phyloP scores from a whole-genome alignment of 2,113 vertebrate species.

The Mus pahari region DNA sequence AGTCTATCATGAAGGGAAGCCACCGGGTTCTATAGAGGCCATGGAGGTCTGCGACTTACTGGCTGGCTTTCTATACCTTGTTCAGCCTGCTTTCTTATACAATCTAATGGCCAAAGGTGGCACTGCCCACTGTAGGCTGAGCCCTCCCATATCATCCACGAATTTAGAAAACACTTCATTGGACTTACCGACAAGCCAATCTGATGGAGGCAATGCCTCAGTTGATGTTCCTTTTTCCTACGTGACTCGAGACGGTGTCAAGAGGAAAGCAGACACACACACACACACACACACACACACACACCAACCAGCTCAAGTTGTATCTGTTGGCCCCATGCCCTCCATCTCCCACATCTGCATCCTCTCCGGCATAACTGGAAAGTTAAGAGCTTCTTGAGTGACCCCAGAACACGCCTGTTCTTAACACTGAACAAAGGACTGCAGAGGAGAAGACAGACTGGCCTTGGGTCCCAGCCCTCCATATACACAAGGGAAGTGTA shows the following conservation, averaged over 20 bases:
- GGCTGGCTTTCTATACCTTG: neutral
- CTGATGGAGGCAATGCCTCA: neutral
- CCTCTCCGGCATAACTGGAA: neutral
- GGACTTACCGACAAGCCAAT: neutral
- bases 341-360: neutral
- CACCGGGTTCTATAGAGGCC: neutral
- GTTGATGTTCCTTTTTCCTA: neutral
- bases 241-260: neutral
- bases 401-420: neutral
- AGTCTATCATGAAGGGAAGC: neutral
- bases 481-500: neutral
- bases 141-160: neutral
- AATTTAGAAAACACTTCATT: neutral
- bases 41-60: neutral
- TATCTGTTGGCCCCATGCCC: neutral
- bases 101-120: neutral
- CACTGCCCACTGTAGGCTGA: neutral
- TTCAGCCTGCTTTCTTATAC: neutral
- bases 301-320: too few relatives aligned
- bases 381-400: neutral
- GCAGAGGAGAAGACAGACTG: neutral
- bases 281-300: neutral
- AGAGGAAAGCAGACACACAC: neutral
- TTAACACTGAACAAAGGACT: neutral
- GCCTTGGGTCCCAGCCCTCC: neutral